A percentile compares a stretch with the other conserved stretches of the same genome.
Conservation (phyloP, 1,140 invertebrate genomes). For the Dendroctonus ponderosae region DNA sequence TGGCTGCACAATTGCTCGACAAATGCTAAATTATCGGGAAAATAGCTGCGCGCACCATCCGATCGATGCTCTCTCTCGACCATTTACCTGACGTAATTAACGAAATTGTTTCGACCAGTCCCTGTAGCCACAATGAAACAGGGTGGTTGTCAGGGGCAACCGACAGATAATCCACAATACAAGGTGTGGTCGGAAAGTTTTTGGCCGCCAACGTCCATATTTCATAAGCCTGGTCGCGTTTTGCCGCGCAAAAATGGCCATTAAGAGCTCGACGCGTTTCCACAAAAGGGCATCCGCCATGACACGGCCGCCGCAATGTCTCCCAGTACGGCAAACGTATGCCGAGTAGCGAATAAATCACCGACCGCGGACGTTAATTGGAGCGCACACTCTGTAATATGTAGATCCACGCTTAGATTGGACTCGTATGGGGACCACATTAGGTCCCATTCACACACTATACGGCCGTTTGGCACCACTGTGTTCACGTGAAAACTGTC, state of each 20-base stretch:
- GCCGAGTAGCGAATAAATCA: constrained; percentile 23
- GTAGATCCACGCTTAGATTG: constrained; percentile 30
- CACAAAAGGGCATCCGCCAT: constrained; percentile 24
- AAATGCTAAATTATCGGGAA: no score
- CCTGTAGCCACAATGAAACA: no score
- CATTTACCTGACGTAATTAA: no score
- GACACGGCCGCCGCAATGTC: constrained; percentile 22
- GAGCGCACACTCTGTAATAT: constrained; percentile 28
- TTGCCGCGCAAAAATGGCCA: background rate
- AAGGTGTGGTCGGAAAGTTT: no score
- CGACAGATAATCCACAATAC: no score
- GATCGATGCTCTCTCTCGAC: background rate
- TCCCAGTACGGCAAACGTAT: constrained; percentile 13
- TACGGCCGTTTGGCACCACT: background rate
- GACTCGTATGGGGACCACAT: background rate
- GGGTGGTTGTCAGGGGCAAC: no score
- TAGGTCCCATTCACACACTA: constrained; percentile 17
- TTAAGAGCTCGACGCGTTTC: constrained; percentile 3
- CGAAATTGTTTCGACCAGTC: no score
- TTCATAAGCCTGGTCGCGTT: constrained; percentile 1
- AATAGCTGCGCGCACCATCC: background rate
- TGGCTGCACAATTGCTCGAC: background rate
- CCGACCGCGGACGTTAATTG: constrained; percentile 23
- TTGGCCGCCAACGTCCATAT: background rate
- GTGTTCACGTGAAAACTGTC: background rate